A percentile compares a stretch with the other conserved stretches of the same genome.
phyloP scores from a whole-genome alignment of 2,888 invertebrate genomes.

The Minunthozetes semirufus region DNA sequence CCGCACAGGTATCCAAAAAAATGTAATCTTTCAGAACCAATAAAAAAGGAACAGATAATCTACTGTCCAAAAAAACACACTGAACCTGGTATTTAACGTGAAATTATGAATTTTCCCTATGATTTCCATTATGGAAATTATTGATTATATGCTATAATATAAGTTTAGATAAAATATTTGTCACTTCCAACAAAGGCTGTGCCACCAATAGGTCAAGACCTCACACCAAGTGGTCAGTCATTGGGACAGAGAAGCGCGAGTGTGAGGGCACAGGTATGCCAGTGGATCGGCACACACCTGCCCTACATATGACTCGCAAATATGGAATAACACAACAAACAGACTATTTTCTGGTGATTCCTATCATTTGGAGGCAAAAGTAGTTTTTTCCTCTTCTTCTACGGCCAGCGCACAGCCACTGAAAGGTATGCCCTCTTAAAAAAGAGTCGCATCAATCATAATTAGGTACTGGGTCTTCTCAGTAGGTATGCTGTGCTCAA shows the following conservation, averaged over 20 bases:
- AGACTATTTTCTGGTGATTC: not conserved
- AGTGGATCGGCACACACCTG: slow-evolving; percentile 11
- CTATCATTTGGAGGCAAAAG: too few species aligned
- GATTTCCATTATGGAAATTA: too few species aligned
- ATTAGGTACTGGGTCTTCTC: not conserved
- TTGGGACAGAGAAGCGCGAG: not conserved
- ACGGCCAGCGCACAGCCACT: too few species aligned
- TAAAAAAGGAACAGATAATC: too few species aligned
- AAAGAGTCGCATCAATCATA: slow-evolving; percentile 21
- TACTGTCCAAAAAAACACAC: too few species aligned
- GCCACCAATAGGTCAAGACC: slow-evolving; percentile 24
- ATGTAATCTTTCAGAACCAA: too few species aligned
- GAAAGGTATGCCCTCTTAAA: too few species aligned
- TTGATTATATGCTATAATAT: too few species aligned
- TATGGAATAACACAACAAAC: not conserved
- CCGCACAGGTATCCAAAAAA: too few species aligned
- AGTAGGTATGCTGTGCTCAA: not conserved
- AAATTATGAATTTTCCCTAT: too few species aligned
- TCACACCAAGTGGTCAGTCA: slow-evolving; percentile 16
- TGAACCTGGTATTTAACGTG: too few species aligned
- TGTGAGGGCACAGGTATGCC: not conserved
- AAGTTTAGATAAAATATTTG: not conserved
- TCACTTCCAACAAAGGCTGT: not conserved
- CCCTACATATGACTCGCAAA: not conserved
- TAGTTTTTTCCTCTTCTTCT: too few species aligned